A percentile compares a stretch with the other conserved stretches of the same genome.
phyloP scores from a whole-genome alignment of 2,888 invertebrate genomes.

The Drosophila gaucha region DNA sequence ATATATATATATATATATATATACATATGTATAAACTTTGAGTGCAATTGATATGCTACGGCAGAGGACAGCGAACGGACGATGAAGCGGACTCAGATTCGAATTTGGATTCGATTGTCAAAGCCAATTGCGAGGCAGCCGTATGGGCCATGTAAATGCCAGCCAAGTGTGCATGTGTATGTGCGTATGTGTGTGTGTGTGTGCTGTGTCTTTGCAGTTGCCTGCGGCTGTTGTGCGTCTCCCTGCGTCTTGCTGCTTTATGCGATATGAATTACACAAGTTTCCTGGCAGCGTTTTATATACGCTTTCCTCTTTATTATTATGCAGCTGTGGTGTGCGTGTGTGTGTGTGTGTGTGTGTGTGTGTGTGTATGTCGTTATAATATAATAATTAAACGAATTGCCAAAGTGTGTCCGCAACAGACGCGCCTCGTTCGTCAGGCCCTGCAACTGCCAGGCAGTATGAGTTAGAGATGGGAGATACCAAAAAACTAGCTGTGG shows the following conservation, averaged over 20 bases:
- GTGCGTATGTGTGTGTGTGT: conserved; percentile 15
- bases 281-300: conserved; percentile 76
- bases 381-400: conserved; percentile 83
- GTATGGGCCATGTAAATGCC: conserved; percentile 64
- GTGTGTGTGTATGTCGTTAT: conserved; percentile 50
- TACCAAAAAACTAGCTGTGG: not conserved
- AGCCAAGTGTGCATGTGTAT: conserved; percentile 29
- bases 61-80: conserved; percentile 46
- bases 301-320: conserved; percentile 78
- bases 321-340: conserved; percentile 47
- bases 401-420: conserved; percentile 80
- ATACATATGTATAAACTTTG: conserved; percentile 22
- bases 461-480: conserved; percentile 40
- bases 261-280: conserved; percentile 80
- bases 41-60: conserved; percentile 71
- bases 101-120: conserved; percentile 73
- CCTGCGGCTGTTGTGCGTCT: conserved; percentile 51
- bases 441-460: conserved; percentile 20
- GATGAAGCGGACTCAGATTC: conserved; percentile 52
- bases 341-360: conserved; percentile 7
- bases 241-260: conserved; percentile 45
- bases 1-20: conserved; percentile 11
- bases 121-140: conserved; percentile 57
- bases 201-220: conserved; percentile 38
- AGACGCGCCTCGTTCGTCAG: conserved; percentile 70